Percentiles rank a stretch among this genome's conserved stretches.
Conservation (phyloP, 2,797 vertebrate genomes). For the Arremon aurantiirostris region DNA sequence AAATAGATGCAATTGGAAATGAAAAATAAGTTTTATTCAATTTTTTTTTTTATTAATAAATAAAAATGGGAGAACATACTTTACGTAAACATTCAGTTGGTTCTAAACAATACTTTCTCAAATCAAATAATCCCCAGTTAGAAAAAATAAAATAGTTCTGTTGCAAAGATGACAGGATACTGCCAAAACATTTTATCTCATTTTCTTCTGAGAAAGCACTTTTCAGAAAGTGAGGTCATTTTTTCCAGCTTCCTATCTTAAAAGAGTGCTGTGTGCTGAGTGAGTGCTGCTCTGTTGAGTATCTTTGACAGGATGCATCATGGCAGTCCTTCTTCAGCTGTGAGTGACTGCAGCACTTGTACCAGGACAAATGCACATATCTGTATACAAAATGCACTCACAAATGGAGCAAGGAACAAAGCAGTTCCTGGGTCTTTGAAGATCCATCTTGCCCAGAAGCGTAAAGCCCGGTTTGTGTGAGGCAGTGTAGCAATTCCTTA, state of each 20-base stretch:
- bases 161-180: background rate
- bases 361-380: background rate
- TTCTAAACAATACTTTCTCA: background rate
- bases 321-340: background rate
- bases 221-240: background rate
- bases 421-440: background rate
- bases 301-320: background rate
- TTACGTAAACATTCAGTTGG: background rate
- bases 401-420: background rate
- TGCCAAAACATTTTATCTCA: background rate
- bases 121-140: background rate
- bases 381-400: background rate
- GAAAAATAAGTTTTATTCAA: no score
- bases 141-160: background rate
- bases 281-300: background rate
- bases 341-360: background rate
- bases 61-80: no score
- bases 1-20: background rate
- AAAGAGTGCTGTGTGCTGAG: background rate
- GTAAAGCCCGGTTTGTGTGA: accelerated
- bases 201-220: background rate
- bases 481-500: background rate
- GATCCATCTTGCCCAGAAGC: background rate
- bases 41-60: no score
- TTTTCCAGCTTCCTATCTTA: background rate